Base-by-base conservation (phyloP, 2,888 invertebrate species). In the Rhagium mordax region DNA sequence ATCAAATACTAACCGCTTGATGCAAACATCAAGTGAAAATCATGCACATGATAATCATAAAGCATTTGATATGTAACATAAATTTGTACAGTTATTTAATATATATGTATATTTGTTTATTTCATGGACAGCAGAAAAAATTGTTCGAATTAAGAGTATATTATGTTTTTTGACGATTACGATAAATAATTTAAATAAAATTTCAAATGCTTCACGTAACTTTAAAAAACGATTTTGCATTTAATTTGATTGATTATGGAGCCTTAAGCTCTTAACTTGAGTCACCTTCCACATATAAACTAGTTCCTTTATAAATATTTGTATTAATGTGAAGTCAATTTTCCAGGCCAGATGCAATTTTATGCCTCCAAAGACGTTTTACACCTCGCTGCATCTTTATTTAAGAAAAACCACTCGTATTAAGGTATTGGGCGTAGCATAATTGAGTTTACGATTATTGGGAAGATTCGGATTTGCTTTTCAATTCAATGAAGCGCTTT, bases 291-390 rank as follows among this genome's bases (percentile, higher is more conserved):
- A 27, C 24, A 27, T 47, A 16, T 21, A 21, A 27, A 27, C 15
- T 18, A 16, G 53, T 53, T 33, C 53, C 21, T 65, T 65, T 65
- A 53, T 51, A 51, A 33, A 53, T 53, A 21, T 65, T 65, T 65
- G 65, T 55, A 69, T 72, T 69, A 64, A 62, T 68, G 64, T 62
- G 68, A 72, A 72, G 62, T 69, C 72, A 69, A 72, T 72, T 72
- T 72, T 72, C 69, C 72, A 53, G 60, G n/a, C 51, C 68, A 64
- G 29, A 21, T 68, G 57, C 57, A 69, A 72, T 72, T 61, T 55
- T 55, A 72, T 72, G 27, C 29, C 48, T 62, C 62, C 20, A 72
- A 68, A 20, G 59, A 57, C 59, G 59, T 69, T 72, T 69, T 47
- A 59, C 69, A 72, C 53, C 48, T 27, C 49, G 64, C 8, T 24